A percentile compares a stretch with the other conserved stretches of the same genome.
Evolutionary conservation across 2,113 vertebrate species (phyloP).

Genomic region (Prietella phreatophila): DNA sequence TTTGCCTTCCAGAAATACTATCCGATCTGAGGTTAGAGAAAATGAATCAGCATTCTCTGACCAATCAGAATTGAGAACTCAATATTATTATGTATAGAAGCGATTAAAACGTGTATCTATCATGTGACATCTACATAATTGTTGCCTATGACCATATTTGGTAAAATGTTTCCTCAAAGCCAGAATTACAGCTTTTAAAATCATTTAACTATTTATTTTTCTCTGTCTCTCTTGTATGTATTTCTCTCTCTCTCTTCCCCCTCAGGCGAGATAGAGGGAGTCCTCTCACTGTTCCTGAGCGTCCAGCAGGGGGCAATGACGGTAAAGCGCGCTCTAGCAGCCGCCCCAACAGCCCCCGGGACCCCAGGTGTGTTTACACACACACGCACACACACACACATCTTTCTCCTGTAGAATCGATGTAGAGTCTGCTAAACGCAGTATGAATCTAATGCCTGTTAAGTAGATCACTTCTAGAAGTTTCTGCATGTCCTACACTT

Average conservation of each 20-base stretch:
- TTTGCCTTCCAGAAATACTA: not conserved
- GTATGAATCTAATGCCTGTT: not conserved
- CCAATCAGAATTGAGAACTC: not conserved
- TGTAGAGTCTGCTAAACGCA: not conserved
- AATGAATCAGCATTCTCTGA: not conserved
- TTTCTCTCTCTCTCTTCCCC: not conserved
- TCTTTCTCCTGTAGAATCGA: not conserved
- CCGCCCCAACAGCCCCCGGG: constrained; percentile 73
- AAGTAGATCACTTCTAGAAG: not conserved
- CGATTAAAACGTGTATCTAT: not conserved
- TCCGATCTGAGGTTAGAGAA: not conserved
- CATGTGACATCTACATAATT: not conserved
- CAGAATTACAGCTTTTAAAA: not conserved
- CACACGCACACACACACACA: not conserved
- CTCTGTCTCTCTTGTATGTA: not conserved
- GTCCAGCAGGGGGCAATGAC: constrained; percentile 65
- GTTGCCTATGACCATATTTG: not conserved
- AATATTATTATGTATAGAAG: not conserved
- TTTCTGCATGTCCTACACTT: not conserved
- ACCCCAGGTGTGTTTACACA: constrained; percentile 62
- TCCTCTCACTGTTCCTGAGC: constrained; percentile 67
- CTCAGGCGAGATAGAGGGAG: constrained; percentile 64
- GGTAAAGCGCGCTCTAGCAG: constrained; percentile 65
- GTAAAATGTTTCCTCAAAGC: not conserved
- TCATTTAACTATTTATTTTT: not conserved